Base-by-base conservation (phyloP, 2,113 vertebrate species). In the Tyto alba region DNA sequence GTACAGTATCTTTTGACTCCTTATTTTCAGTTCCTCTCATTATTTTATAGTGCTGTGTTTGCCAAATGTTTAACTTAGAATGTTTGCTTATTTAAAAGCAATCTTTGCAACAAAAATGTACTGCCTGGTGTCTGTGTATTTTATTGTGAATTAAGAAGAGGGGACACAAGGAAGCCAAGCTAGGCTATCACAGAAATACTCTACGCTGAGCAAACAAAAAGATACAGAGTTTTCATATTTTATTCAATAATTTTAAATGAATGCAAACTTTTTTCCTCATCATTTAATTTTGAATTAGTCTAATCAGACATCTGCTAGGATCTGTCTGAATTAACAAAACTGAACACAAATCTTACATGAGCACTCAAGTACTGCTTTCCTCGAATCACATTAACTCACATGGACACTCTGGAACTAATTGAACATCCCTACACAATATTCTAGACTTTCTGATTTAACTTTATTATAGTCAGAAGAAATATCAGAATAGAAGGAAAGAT, bases 261-360 rank as follows among this genome's bases (percentile, higher is more conserved):
- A 90, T 7, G 29, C 45, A 79, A 94, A 66, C 40, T 69, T 91
- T 52, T 72, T 48, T 64, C 62, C 45, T 56, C 32, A 53, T 36
- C 53, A 66, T 94, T 95, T 94, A 57, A 74, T 96, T 96, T 96
- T 41, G 91, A 94, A 90, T 91, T 83, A 94, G 85, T 69, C 93
- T 85, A 83, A 94, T 94, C 91, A 93, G 90, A 93, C 93, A 94
- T 95, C 94, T 95, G 95, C 82, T 76, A 50, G 45, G 78, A 88
- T 88, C 66, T 86, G 72, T 80, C 62, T 83, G 79, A 76, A 69
- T 90, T 66, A 84, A 63, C 55, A 83, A 84, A 93, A 74, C 5
- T 4, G 71, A 96, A 30, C 71, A 90, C 85, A 88, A 90, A 91
- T 85, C 88, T 85, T 69, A 23, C 7, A 38, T 0, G 16, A 83